phyloP scores from a whole-genome alignment of 2,113 vertebrate genomes.

The Archilochus colubris region DNA sequence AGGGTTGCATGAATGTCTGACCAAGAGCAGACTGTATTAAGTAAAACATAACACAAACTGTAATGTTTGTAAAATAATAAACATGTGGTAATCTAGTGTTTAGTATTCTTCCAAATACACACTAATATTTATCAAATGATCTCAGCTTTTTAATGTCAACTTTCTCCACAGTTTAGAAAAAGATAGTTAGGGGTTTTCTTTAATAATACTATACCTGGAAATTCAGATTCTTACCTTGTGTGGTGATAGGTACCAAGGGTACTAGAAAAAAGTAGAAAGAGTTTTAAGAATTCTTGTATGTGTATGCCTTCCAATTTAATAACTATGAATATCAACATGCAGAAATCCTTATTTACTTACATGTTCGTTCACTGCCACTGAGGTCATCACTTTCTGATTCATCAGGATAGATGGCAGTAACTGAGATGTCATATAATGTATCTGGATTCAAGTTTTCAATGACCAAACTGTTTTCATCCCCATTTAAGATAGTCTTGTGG shows the following conservation, averaged over 20 bases:
- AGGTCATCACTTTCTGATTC: constrained; percentile 95
- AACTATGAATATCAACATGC: not conserved
- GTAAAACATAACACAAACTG: not conserved
- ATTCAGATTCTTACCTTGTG: constrained; percentile 81
- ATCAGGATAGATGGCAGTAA: constrained; percentile 96
- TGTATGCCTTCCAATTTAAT: not conserved
- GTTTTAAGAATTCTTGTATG: constrained; percentile 30
- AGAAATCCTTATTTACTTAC: constrained; percentile 76
- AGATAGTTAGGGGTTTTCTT: not conserved
- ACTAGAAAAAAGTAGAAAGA: constrained; percentile 78
- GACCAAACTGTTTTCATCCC: constrained; percentile 81
- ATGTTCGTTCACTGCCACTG: constrained; percentile 85
- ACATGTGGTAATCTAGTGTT: not conserved
- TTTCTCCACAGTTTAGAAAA: not conserved
- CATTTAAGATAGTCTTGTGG: constrained; percentile 85
- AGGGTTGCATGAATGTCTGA: not conserved
- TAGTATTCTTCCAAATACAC: not conserved
- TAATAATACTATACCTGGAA: not conserved
- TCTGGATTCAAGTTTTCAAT: constrained; percentile 88
- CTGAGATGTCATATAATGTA: constrained; percentile 86
- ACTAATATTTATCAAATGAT: not conserved
- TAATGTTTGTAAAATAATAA: constrained; percentile 19
- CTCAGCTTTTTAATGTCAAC: constrained; percentile 9
- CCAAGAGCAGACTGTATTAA: not conserved
- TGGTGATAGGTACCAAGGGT: constrained; percentile 75